These are phyloP conservation scores for Sebastes taczanowskii DNA, from an alignment of 2,797 vertebrate genomes.

Conservation along the genomic window DNA sequence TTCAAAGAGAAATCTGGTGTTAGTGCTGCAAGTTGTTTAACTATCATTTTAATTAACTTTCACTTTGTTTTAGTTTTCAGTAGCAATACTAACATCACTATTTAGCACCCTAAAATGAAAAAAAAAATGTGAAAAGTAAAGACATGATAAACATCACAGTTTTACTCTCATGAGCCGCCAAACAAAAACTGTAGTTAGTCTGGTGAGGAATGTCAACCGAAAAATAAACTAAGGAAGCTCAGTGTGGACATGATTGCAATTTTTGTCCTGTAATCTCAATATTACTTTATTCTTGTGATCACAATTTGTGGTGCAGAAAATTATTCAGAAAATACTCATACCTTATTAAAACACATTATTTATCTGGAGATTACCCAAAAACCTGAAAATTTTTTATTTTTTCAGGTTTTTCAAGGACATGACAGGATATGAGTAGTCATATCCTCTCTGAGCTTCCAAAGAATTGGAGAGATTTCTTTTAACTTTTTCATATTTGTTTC, in stretches of 20 bases:
- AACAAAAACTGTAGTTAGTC: background rate
- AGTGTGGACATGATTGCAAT: background rate
- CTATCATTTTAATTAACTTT: background rate
- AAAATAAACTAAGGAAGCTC: background rate
- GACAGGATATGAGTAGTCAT: too few species aligned
- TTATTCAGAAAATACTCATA: background rate
- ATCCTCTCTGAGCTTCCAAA: constrained; percentile 11
- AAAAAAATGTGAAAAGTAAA: background rate
- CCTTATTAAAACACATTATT: background rate
- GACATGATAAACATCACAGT: background rate
- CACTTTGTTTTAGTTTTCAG: background rate
- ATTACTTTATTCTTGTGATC: background rate
- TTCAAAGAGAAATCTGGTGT: background rate
- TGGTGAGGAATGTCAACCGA: background rate
- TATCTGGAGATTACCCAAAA: background rate
- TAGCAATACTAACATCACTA: background rate
- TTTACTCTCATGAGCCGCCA: background rate
- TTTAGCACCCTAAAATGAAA: background rate
- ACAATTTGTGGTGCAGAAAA: background rate
- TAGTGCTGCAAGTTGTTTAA: too few species aligned
- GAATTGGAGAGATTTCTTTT: background rate
- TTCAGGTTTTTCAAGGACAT: too few species aligned
- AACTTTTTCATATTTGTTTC: background rate
- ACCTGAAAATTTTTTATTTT: background rate
- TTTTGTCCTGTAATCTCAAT: background rate